Base-by-base conservation (phyloP, 2,797 vertebrate species). In the Xenentodon cancila region DNA sequence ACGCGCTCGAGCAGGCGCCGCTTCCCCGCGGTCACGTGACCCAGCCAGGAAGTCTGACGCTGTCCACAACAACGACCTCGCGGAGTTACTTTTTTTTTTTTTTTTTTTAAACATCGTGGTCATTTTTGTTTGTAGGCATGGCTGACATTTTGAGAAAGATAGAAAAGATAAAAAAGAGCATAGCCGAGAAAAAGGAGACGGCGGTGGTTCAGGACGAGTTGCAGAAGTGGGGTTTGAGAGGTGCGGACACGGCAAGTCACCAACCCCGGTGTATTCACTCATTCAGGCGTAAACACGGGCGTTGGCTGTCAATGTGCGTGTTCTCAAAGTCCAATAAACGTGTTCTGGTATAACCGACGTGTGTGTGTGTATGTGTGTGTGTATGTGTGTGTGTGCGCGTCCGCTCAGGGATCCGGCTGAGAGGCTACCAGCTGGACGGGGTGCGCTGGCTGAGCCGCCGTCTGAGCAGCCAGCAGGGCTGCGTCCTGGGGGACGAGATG, bases 401-500 rank as follows among this genome's bases (percentile, higher is more conserved):
- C n/a, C n/a, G n/a, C n/a, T n/a, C n/a, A 97, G 96, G 93, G 37
- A 94, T 97, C 20, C 81, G 76, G 59, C 84, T 99, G 53, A 92
- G 86, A 49, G 37, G 90, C 1, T 97, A 98, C 68, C 97, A 98
- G 80, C 71, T 96, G 73, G 93, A 94, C 17, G 97, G 97, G 3
- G 93, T 98, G 11, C 94, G 86, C 27, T 98, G 97, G 96, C 82
- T 99, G 0, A 84, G 86, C 1, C 86, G 92, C 42, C 88, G 95
- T 71, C 91, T 92, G 37, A 61, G 88, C 13, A 75, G 78, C 73
- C 95, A 95, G 71, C 91, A 88, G 51, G 97, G 97, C 71, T 98
- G 96, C 74, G 95, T 98, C 61, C 85, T 99, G 47, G 96, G 94
- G 3, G 97, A 98, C 53, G 97, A 99, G 87, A 99, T 99, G 97